Evolutionary conservation across 2,797 vertebrate species (phyloP).

Genomic region (Ctenosaura bakeri): DNA sequence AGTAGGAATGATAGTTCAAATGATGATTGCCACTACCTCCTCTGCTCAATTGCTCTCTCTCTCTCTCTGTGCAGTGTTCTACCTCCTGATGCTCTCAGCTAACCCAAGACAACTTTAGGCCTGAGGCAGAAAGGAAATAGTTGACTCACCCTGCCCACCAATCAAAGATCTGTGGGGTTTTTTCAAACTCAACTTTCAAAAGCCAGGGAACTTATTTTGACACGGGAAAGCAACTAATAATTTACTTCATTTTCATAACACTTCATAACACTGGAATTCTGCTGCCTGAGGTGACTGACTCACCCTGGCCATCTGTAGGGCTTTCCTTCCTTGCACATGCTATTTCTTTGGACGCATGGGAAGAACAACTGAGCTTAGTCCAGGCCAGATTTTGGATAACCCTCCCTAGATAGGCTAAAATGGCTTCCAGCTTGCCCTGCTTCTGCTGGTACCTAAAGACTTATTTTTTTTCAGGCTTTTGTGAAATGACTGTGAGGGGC

Average conservation of each 20-base stretch:
- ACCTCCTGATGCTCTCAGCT: neutral
- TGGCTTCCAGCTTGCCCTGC: too few species aligned
- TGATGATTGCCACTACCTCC: neutral
- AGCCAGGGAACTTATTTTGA: neutral
- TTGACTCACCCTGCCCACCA: neutral
- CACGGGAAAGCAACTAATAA: neutral
- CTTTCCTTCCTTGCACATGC: neutral
- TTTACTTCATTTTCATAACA: neutral
- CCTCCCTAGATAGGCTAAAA: too few species aligned
- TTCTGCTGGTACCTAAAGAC: too few species aligned
- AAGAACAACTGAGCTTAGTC: neutral
- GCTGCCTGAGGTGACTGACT: neutral
- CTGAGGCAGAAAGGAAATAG: neutral
- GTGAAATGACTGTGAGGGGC: too few species aligned
- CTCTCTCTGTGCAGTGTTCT: neutral
- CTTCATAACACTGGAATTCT: neutral
- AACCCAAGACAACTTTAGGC: neutral
- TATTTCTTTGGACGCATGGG: neutral
- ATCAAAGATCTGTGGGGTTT: neutral
- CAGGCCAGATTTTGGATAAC: too few species aligned
- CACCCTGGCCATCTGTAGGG: neutral
- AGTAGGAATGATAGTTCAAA: neutral
- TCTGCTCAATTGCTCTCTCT: neutral
- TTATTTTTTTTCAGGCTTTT: too few species aligned
- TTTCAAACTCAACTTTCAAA: neutral